phyloP scores from a whole-genome alignment of 2,113 vertebrate species.

The Pelodiscus sinensis region DNA sequence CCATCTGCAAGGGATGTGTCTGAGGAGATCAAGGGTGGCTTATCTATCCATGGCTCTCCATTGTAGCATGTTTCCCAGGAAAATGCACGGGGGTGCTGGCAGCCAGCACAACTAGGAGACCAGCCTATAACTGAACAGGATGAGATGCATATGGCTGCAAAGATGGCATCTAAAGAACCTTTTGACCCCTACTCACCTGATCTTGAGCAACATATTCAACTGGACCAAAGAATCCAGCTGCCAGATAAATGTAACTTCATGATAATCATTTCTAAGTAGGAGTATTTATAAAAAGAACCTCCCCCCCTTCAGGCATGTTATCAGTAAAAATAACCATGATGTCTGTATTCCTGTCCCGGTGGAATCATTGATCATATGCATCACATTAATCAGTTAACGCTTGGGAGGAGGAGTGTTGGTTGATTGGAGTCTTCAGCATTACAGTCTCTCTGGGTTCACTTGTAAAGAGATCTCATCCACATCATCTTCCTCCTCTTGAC shows the following conservation, averaged over 20 bases:
- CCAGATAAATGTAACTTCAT: neutral
- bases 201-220: neutral
- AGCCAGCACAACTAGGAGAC: neutral
- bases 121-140: neutral
- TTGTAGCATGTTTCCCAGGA: neutral
- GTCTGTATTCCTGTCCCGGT: neutral
- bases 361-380: neutral
- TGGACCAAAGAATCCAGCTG: neutral
- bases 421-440: neutral
- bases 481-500: conserved; percentile 46
- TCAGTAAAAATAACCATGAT: neutral
- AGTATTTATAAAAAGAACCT: neutral
- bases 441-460: conserved; percentile 26
- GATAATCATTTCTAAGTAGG: neutral
- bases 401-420: neutral
- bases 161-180: neutral
- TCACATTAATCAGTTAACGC: neutral
- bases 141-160: neutral
- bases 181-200: neutral
- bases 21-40: neutral
- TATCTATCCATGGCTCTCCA: neutral
- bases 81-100: neutral
- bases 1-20: neutral
- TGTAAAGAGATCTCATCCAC: conserved; percentile 37
- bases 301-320: neutral